Base-by-base conservation (phyloP, 1,140 invertebrate genomes). In the Drosophila saltans region DNA sequence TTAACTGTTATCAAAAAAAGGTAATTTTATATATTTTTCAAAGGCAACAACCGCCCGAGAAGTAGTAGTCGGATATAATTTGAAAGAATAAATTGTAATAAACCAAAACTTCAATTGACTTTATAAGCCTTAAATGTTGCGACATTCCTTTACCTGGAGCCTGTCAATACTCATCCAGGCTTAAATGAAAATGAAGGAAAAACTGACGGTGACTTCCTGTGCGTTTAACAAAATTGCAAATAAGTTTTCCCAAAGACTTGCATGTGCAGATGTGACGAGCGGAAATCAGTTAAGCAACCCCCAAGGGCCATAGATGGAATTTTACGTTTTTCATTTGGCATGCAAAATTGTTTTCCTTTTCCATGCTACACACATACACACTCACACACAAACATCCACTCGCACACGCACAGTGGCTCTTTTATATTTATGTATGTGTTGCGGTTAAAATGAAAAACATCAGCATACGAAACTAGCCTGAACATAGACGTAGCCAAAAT, bases 291-390 rank as follows among this genome's bases (percentile, higher is more conserved):
- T 63, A 69, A 58, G 39, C 52, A 39, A 26, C 59, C 9, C n/a
- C 63, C 41, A 30, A 39, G 30, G 63, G 61, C 57, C 61, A 52
- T 28, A 45, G 8, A 43, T 33, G 45, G 28, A 48, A 16, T 33
- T 52, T 41, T 56, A 45, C 43, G 30, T 72, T 69, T 73, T 76
- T 68, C 55, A 72, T 73, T 75, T 56, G 62, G n/a, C 73, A 72
- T 74, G 72, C 59, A 67, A 80, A 83, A 80, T 88, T 76, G 65
- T 72, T 78, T 78, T 78, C 62, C 45, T 52, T 52, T 52, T 52
- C 2, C 45, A 8, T 10, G 21, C 2, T 21, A 45, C 7, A 45
- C 16, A 45, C 2, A 10, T 33, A 65, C 41, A 48, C 41, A 26
- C 61, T 56, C 57, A 63, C 60, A 26, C 7, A 8, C 66, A 69